Evolutionary conservation across 2,888 invertebrate genomes (phyloP).

Genomic region (Ichneumon xanthorius): DNA sequence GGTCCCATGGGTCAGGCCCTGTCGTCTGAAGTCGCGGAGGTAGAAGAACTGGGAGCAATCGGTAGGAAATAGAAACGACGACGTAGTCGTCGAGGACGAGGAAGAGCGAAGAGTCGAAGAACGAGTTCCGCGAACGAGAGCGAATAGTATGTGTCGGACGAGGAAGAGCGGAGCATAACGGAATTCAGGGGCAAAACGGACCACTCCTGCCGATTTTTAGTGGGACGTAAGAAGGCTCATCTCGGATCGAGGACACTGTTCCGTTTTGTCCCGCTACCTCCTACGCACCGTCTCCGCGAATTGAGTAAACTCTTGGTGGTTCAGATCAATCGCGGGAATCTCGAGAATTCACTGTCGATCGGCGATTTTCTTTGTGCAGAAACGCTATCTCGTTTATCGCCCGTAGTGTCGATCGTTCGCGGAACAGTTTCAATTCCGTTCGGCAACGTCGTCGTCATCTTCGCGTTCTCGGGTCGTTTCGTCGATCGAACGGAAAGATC

Average conservation of each 20-base stretch:
- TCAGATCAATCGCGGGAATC: conserved; percentile 54
- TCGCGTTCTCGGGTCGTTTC: neutral
- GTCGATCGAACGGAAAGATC: conserved; percentile 9
- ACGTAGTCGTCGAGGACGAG: conserved; percentile 26
- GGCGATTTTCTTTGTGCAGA: conserved; percentile 29
- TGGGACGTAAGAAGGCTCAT: neutral
- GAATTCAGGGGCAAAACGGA: neutral
- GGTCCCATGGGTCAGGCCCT: conserved; percentile 40
- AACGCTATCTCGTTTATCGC: conserved; percentile 15
- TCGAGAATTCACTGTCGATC: conserved; percentile 41
- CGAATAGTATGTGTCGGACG: conserved; percentile 12
- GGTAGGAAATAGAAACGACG: conserved; percentile 59
- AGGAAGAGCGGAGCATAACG: neutral
- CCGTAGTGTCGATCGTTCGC: conserved; percentile 8
- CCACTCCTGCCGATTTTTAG: neutral
- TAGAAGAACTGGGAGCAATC: conserved; percentile 45
- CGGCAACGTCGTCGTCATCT: neutral
- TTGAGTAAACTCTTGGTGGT: conserved; percentile 6
- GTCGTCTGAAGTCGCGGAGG: conserved; percentile 41
- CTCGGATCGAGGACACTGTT: neutral
- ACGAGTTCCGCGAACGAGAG: conserved; percentile 20
- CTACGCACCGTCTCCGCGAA: neutral
- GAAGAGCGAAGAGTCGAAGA: conserved; percentile 37
- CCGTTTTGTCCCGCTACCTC: neutral
- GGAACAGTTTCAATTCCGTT: conserved; percentile 18